Evolutionary conservation across 2,113 vertebrate genomes (phyloP).

Genomic region (Hylia prasina): DNA sequence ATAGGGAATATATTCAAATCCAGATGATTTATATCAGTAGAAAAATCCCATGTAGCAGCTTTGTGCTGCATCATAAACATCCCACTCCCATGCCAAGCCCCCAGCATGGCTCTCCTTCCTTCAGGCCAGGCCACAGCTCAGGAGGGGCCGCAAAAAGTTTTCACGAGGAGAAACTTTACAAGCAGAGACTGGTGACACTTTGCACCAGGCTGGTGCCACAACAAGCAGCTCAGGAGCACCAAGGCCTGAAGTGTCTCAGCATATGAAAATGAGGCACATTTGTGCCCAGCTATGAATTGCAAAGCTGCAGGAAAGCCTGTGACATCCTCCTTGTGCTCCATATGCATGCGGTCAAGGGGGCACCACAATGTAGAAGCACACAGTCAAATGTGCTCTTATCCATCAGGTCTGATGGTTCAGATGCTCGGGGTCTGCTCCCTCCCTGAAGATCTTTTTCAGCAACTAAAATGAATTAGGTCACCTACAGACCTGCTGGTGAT

Average conservation of each 20-base stretch:
- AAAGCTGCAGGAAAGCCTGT: background rate
- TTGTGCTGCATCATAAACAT: background rate
- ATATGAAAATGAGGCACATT: background rate
- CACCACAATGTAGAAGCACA: background rate
- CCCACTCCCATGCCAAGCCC: background rate
- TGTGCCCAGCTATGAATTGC: background rate
- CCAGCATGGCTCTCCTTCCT: fast-evolving
- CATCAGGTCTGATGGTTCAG: background rate
- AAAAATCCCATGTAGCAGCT: background rate
- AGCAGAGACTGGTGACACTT: background rate
- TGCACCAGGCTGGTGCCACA: background rate
- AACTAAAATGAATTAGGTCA: background rate
- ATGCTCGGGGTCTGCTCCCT: background rate
- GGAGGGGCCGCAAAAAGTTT: background rate
- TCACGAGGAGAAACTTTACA: fast-evolving
- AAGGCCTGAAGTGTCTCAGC: background rate
- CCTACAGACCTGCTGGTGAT: background rate
- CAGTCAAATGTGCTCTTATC: background rate
- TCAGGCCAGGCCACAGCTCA: background rate
- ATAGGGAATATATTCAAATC: fast-evolving
- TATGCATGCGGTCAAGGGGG: background rate
- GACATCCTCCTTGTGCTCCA: background rate
- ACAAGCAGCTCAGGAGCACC: background rate
- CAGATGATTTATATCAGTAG: background rate
- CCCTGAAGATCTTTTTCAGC: background rate